phyloP scores from a whole-genome alignment of 1,140 invertebrate genomes.

The Drusus annulatus region DNA sequence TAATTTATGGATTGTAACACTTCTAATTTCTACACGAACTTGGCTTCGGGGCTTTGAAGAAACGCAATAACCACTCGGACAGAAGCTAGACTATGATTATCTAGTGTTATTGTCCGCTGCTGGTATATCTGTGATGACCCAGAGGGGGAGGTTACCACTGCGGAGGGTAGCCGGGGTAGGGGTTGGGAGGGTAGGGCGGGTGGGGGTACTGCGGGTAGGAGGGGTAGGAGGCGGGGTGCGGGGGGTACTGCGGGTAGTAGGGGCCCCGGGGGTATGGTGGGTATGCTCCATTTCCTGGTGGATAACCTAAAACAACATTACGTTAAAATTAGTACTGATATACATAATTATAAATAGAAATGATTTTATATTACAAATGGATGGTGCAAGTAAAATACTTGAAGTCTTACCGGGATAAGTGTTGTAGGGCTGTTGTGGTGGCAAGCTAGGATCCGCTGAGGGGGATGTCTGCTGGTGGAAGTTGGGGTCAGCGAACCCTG shows the following conservation, averaged over 20 bases:
- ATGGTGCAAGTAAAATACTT: no score
- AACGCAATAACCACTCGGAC: not conserved
- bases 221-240: slow-evolving; percentile 64
- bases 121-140: slow-evolving; percentile 61
- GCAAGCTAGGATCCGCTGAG: slow-evolving; percentile 30
- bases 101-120: not conserved
- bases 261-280: slow-evolving; percentile 68
- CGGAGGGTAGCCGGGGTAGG: slow-evolving; percentile 69
- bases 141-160: slow-evolving; percentile 63
- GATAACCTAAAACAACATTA: slow-evolving; percentile 63
- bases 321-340: no score
- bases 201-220: slow-evolving; percentile 65
- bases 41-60: not conserved
- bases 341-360: no score
- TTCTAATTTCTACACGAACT: not conserved
- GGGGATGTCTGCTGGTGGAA: slow-evolving; percentile 39
- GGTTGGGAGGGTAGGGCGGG: slow-evolving; percentile 65
- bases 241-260: slow-evolving; percentile 71
- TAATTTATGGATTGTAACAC: not conserved
- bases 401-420: slow-evolving; percentile 52
- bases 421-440: slow-evolving; percentile 53
- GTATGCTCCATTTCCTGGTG: slow-evolving; percentile 65
- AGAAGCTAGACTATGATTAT: slow-evolving; percentile 4
- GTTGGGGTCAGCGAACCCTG: slow-evolving; percentile 54
- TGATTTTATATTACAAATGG: no score